A percentile compares a stretch with the other conserved stretches of the same genome.
Evolutionary conservation across 2,113 vertebrate genomes (phyloP).

Genomic region (Tiliqua scincoides): DNA sequence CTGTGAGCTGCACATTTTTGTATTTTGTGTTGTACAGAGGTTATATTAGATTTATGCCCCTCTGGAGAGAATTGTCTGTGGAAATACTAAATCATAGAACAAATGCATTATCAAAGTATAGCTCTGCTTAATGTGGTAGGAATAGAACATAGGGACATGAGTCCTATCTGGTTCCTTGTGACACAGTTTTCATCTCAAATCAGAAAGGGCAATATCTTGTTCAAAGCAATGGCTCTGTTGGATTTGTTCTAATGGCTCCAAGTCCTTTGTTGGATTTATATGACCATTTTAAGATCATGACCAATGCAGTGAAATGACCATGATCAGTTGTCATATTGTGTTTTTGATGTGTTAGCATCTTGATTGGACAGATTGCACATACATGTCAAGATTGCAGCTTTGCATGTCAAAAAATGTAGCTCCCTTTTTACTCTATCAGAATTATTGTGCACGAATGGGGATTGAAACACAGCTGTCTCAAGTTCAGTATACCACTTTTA

Average conservation of each 20-base stretch:
- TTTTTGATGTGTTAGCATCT: not conserved
- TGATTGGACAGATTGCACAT: too few species aligned
- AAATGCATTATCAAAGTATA: slow-evolving; percentile 7
- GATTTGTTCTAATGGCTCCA: too few species aligned
- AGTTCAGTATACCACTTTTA: not conserved
- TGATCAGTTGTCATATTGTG: too few species aligned
- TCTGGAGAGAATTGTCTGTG: not conserved
- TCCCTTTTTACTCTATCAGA: too few species aligned
- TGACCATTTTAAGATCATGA: not conserved
- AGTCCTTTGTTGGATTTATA: not conserved
- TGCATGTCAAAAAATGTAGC: too few species aligned
- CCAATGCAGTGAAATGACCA: not conserved
- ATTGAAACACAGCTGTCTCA: too few species aligned
- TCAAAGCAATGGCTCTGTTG: not conserved
- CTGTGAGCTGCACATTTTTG: not conserved
- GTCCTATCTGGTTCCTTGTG: slow-evolving; percentile 17
- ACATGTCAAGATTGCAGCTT: too few species aligned
- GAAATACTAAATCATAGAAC: slow-evolving; percentile 1
- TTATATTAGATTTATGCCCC: not conserved
- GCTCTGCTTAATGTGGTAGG: not conserved
- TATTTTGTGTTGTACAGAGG: not conserved
- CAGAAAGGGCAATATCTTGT: not conserved
- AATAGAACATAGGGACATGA: not conserved
- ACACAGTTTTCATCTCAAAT: not conserved
- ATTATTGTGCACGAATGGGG: too few species aligned